Base-by-base conservation (phyloP, 2,888 invertebrate genomes). In the Galerucella calmariensis region DNA sequence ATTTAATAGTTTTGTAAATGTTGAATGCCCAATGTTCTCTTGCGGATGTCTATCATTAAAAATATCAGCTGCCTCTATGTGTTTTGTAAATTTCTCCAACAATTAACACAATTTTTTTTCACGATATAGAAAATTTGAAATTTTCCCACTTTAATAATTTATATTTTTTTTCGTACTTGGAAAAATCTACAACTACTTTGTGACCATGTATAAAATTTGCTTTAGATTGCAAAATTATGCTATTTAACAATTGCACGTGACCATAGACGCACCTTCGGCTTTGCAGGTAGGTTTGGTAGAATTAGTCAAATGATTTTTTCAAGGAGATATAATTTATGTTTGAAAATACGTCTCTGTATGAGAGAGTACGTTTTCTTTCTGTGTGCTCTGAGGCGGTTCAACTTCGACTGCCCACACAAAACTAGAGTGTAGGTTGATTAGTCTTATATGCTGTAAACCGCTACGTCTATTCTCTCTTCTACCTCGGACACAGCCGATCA, bases 371-470 rank as follows among this genome's bases (percentile, higher is more conserved):
- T 71, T 70, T 65, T 71, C 71, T 78, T 75, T 77, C 74, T 76
- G 74, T 75, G 72, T 78, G 77, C 78, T 79, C 78, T 77, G 74
- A 74, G 82, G 83, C 82, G 80, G 80, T 82, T 82, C 81, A 80
- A 82, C 81, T 82, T 70, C 68, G 72, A 74, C 83, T 81, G 78
- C 83, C 83, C 83, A 83, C 83, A 81, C 83, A 82, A 79, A 83
- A 82, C 80, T 80, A 80, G 81, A 83, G 83, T 83, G 83, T 83
- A 83, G 83, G 83, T 82, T 83, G 83, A 83, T 83, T 83, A 83
- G 82, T 81, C 81, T 82, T 82, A 83, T 82, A 83, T 82, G 82
- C 80, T 82, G 81, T 80, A 80, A 79, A 81, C 81, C 82, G 81
- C 82, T 82, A 82, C 78, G 79, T 81, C 82, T 80, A 82, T 81